phyloP scores from a whole-genome alignment of 2,797 vertebrate genomes.

The Champsocephalus gunnari region DNA sequence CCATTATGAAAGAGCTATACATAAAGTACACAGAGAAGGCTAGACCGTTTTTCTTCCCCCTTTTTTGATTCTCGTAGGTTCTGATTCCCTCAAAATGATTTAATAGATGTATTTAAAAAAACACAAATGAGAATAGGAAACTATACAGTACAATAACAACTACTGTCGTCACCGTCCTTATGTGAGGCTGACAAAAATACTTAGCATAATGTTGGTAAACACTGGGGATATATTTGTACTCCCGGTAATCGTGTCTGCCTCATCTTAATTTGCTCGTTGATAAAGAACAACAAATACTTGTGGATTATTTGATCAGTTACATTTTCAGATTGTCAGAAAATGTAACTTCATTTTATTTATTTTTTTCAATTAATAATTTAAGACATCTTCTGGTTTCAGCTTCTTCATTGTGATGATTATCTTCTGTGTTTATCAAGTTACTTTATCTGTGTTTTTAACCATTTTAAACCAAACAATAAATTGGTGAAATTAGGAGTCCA shows the following conservation, averaged over 20 bases:
- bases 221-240: background rate
- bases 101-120: background rate
- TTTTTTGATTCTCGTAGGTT: background rate
- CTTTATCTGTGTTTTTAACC: background rate
- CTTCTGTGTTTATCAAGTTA: background rate
- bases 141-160: background rate
- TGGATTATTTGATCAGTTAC: background rate
- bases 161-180: background rate
- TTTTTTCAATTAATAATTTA: background rate
- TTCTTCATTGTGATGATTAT: background rate
- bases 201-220: background rate
- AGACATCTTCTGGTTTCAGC: background rate
- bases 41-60: background rate
- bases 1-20: conserved; percentile 17
- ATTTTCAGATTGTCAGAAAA: background rate
- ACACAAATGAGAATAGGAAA: background rate
- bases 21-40: background rate
- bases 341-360: background rate
- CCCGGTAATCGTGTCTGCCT: background rate
- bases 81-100: background rate
- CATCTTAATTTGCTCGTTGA: background rate
- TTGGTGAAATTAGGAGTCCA: background rate
- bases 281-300: background rate
- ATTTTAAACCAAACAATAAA: background rate
- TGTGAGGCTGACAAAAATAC: background rate